These are phyloP conservation scores for Astyanax mexicanus DNA, from an alignment of 2,797 vertebrate genomes.

Conservation along the genomic window DNA sequence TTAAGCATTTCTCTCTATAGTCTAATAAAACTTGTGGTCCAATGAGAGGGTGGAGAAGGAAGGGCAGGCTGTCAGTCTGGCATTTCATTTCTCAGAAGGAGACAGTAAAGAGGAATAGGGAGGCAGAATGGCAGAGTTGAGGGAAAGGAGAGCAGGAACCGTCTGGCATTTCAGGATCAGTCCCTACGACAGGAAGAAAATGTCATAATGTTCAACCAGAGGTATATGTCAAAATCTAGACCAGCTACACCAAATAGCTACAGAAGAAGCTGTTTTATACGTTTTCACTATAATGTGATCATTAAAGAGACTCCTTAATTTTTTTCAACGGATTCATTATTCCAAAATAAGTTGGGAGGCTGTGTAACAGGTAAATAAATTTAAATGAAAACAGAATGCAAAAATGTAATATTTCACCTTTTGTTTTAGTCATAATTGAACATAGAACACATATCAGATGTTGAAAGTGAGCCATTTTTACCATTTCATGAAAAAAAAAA, in stretches of 20 bases:
- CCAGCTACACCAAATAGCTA: constrained; percentile 60
- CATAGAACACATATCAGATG: too few species aligned
- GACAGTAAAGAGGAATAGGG: constrained; percentile 48
- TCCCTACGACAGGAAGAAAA: constrained; percentile 63
- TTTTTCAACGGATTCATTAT: neutral
- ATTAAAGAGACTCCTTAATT: constrained; percentile 48
- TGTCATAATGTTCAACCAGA: constrained; percentile 67
- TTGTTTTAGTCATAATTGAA: too few species aligned
- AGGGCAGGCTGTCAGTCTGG: constrained; percentile 20
- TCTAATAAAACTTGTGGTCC: constrained; percentile 8
- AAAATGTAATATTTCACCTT: too few species aligned
- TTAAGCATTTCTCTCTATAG: constrained; percentile 24
- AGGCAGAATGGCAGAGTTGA: constrained; percentile 25
- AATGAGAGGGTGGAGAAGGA: constrained; percentile 22
- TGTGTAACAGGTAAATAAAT: too few species aligned
- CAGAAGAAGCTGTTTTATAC: too few species aligned
- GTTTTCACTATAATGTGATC: constrained; percentile 65
- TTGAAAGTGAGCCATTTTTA: too few species aligned
- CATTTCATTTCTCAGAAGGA: constrained; percentile 26
- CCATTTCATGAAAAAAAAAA: too few species aligned
- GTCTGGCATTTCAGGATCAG: constrained; percentile 75
- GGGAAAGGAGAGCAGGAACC: constrained; percentile 49
- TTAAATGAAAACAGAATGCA: too few species aligned
- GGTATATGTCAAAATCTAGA: constrained; percentile 69
- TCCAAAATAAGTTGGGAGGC: too few species aligned